phyloP scores from a whole-genome alignment of 2,888 invertebrate genomes.

The Eucera pruinosa region DNA sequence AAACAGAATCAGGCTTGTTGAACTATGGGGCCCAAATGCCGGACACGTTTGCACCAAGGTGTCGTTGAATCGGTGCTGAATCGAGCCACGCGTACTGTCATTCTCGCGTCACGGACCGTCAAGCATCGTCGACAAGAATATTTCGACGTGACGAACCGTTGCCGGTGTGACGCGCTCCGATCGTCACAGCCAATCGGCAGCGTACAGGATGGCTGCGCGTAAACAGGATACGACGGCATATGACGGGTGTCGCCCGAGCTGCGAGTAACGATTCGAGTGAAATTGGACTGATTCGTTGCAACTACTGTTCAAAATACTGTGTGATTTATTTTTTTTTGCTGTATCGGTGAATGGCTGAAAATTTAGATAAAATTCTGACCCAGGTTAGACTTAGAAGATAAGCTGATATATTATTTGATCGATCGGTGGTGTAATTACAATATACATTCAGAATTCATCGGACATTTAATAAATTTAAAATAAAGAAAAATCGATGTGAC shows the following conservation, averaged over 20 bases:
- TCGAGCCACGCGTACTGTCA: slow-evolving; percentile 32
- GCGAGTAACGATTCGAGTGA: slow-evolving; percentile 17
- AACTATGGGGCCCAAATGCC: slow-evolving; percentile 12
- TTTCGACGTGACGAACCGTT: slow-evolving; percentile 45
- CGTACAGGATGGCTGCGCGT: slow-evolving; percentile 28
- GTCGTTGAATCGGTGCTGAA: slow-evolving; percentile 15
- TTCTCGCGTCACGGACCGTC: slow-evolving; percentile 50
- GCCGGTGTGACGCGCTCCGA: slow-evolving; percentile 32
- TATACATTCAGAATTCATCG: no score
- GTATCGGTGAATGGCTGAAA: not conserved
- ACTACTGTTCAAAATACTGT: not conserved
- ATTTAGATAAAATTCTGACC: no score
- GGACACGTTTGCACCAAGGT: slow-evolving; percentile 1
- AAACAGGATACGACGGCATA: slow-evolving; percentile 41
- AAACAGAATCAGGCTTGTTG: slow-evolving; percentile 17
- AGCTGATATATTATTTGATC: no score
- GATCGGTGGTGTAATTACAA: no score
- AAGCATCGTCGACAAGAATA: slow-evolving; percentile 50
- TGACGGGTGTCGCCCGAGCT: slow-evolving; percentile 3
- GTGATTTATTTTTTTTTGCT: not conserved
- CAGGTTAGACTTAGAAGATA: no score
- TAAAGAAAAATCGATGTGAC: no score
- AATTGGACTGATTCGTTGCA: slow-evolving; percentile 21
- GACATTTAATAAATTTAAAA: no score
- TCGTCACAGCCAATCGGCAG: slow-evolving; percentile 42